Base-by-base conservation (phyloP, 2,888 invertebrate genomes). In the Sericinus montela region DNA sequence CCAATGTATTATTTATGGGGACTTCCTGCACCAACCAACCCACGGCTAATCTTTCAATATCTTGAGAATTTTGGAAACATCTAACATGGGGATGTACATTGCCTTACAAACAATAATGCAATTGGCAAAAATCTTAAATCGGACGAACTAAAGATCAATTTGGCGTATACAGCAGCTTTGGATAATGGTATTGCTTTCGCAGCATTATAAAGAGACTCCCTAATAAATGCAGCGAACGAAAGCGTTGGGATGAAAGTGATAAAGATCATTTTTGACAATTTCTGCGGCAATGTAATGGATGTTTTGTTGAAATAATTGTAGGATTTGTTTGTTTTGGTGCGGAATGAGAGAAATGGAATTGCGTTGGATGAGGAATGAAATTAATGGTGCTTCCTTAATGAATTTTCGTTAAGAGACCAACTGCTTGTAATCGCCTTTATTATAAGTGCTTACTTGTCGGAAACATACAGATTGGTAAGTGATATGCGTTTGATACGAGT, bases 11-110 rank as follows among this genome's bases (percentile, higher is more conserved):
- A 87, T 87, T 87, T 87, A 87, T 86, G 72, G 86, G 80, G 80
- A 80, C 84, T 82, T 78, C 72, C 75, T 72, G 72, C 60, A 71
- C 67, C 72, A 67, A 71, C 67, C 72, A 67, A 79, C 81, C 81
- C 77, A 75, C 75, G 77, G 85, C 84, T 88, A 87, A 88, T 87
- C 87, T 86, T 87, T 86, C 87, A 86, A 87, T 88, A 87, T 88
- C 87, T 85, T 80, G 75, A 85, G 79, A 83, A 83, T 82, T 85
- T 80, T 67, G 77, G 83, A 65, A 72, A 81, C 78, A 72, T 68
- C 63, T 66, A 54, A 61, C 6, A 68, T 65, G 64, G 78, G 78
- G 80, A 73, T 54, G 62, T 60, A 62, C 45, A 53, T 62, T 60
- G 60, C 59, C 60, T 48, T 57, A 58, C 52, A 59, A 55, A 55